phyloP scores from a whole-genome alignment of 2,113 vertebrate species.

The Phodopus roborovskii region DNA sequence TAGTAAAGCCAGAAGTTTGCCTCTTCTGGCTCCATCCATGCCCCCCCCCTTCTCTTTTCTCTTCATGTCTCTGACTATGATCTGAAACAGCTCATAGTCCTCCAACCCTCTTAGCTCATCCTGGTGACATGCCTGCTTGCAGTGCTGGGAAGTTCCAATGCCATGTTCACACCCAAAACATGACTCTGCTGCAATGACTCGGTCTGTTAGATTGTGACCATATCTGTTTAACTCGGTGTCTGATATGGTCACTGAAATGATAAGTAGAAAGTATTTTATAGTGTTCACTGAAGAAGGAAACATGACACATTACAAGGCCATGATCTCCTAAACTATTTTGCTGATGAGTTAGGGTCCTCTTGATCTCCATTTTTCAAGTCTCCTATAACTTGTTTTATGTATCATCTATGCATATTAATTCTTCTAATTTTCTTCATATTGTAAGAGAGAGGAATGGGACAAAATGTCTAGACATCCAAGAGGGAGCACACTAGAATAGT shows the following conservation, averaged over 20 bases:
- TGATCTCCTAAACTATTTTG: background rate
- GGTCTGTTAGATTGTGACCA: slow-evolving; percentile 34
- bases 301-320: background rate
- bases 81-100: background rate
- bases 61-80: background rate
- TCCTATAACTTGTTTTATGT: background rate
- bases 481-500: background rate
- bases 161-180: slow-evolving; percentile 22
- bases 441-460: background rate
- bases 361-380: slow-evolving; percentile 28
- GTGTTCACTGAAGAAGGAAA: background rate
- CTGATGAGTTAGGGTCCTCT: background rate
- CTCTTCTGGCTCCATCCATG: background rate
- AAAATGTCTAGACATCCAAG: background rate
- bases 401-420: background rate
- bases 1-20: no score
- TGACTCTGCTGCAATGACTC: background rate
- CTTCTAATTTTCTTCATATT: background rate
- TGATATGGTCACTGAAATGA: slow-evolving; percentile 16
- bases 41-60: background rate
- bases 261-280: background rate
- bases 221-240: slow-evolving; percentile 46
- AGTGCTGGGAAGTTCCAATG: slow-evolving; percentile 29
- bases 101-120: background rate
- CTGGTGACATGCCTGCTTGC: background rate